Conservation (phyloP, 1,140 invertebrate species). For the Eumaeus atala region DNA sequence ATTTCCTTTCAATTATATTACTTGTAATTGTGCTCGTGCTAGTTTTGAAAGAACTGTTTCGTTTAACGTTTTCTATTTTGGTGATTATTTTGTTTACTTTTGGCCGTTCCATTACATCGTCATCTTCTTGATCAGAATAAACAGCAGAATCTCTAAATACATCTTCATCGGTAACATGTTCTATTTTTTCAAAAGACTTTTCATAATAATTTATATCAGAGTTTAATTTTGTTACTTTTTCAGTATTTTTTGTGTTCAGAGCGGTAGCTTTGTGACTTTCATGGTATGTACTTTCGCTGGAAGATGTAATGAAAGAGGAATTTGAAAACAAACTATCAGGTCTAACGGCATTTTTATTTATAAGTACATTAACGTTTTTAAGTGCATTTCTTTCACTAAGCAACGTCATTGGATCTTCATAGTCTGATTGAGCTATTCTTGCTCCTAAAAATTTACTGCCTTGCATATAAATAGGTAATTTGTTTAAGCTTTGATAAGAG, state of each 20-base stretch:
- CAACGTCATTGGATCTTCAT: slow-evolving; percentile 84
- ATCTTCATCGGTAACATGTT: slow-evolving; percentile 77
- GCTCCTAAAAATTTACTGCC: slow-evolving; percentile 88
- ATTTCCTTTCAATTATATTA: slow-evolving; percentile 31
- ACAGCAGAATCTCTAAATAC: slow-evolving; percentile 88
- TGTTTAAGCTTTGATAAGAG: slow-evolving; percentile 71
- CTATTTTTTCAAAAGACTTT: slow-evolving; percentile 84
- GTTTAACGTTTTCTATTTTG: slow-evolving; percentile 48
- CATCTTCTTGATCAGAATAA: slow-evolving; percentile 81
- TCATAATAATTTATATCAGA: slow-evolving; percentile 83
- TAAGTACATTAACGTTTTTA: slow-evolving; percentile 67
- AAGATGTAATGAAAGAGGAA: slow-evolving; percentile 78
- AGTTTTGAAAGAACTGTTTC: slow-evolving; percentile 39
- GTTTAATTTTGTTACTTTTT: slow-evolving; percentile 31
- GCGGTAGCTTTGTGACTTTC: slow-evolving; percentile 41
- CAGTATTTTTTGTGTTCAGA: slow-evolving; percentile 17
- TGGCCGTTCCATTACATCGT: slow-evolving; percentile 34
- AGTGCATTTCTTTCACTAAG: slow-evolving; percentile 67
- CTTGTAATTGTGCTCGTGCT: slow-evolving; percentile 36
- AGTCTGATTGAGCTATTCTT: slow-evolving; percentile 89
- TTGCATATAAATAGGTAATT: slow-evolving; percentile 80
- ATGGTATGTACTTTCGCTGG: slow-evolving; percentile 74
- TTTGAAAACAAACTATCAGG: slow-evolving; percentile 70
- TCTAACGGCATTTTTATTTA: slow-evolving; percentile 72
- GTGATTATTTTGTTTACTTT: slow-evolving; percentile 39